Conservation (phyloP, 2,797 vertebrate genomes). For the Ammospiza maritima region DNA sequence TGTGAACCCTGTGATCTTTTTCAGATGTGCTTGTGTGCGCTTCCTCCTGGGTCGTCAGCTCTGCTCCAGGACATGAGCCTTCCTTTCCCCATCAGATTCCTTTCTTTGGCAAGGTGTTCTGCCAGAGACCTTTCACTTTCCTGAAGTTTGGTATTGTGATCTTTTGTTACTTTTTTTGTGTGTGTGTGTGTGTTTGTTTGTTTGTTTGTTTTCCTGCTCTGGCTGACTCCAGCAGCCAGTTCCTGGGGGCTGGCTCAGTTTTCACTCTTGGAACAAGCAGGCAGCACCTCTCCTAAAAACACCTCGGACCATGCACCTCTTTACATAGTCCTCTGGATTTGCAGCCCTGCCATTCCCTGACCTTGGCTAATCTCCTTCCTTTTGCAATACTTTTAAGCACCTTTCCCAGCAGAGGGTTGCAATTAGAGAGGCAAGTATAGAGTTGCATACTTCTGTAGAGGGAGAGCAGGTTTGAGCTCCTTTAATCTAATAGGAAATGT, state of each 20-base stretch:
- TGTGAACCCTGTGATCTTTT: neutral
- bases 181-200: neutral
- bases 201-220: neutral
- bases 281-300: neutral
- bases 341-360: conserved; percentile 9
- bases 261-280: neutral
- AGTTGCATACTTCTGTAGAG: conserved; percentile 22
- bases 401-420: neutral
- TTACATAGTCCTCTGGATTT: neutral
- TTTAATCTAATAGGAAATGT: conserved; percentile 51
- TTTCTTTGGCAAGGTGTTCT: neutral
- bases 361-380: conserved; percentile 31
- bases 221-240: neutral
- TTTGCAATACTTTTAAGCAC: conserved; percentile 39
- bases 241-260: neutral
- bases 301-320: neutral
- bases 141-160: neutral
- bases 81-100: neutral
- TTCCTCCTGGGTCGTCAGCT: neutral
- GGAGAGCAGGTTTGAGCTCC: conserved; percentile 40
- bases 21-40: neutral
- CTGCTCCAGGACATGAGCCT: neutral
- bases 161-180: neutral
- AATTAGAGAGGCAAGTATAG: conserved; percentile 42
- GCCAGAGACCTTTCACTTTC: conserved; percentile 14